Conservation (phyloP, 2,113 vertebrate species). For the Anthoscopus minutus region DNA sequence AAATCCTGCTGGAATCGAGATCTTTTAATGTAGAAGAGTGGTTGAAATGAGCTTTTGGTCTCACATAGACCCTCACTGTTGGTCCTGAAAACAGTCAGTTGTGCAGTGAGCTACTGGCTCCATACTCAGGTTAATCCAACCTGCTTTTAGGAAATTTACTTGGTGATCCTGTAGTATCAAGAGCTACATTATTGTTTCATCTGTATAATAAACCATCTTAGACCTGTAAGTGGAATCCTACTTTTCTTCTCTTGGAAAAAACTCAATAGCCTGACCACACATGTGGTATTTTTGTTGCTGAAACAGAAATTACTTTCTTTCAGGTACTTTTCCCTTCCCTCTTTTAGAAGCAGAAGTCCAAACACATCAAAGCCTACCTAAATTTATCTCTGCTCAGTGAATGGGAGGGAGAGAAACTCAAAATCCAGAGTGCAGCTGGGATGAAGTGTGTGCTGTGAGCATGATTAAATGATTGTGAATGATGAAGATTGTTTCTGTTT, state of each 20-base stretch:
- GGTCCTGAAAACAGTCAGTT: neutral
- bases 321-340: neutral
- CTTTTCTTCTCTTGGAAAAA: neutral
- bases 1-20: neutral
- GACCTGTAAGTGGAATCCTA: neutral
- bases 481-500: conserved; percentile 33
- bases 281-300: neutral
- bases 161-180: neutral
- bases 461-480: neutral
- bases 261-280: neutral
- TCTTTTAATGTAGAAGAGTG: neutral
- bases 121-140: neutral
- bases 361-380: neutral
- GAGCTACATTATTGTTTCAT: neutral
- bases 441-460: neutral
- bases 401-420: neutral
- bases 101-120: neutral
- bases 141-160: neutral
- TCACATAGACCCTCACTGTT: neutral
- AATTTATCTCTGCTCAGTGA: neutral
- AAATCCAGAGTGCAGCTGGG: neutral
- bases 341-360: neutral
- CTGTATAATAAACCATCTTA: accelerated
- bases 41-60: neutral
- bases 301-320: neutral